Base-by-base conservation (phyloP, 2,113 vertebrate species). In the Brachyhypopomus occidentalis region DNA sequence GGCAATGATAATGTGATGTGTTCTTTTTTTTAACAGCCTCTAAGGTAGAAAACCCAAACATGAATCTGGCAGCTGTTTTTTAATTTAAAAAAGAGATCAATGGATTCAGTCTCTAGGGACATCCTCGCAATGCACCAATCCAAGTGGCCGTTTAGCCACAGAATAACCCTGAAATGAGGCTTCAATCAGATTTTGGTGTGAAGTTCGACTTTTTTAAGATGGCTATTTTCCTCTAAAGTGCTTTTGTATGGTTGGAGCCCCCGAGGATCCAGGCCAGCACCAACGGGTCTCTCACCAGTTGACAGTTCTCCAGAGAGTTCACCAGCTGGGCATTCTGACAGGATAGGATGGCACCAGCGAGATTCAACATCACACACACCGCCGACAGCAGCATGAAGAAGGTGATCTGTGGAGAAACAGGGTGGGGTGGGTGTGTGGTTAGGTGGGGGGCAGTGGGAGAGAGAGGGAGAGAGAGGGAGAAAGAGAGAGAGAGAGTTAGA, bases 311-410 rank as follows among this genome's bases (percentile, higher is more conserved):
- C 86, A 98, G 92, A 22, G 97, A 96, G 88, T 91, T 95, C 86
- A 99, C 97, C 70, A 99, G 94, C 92, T 99, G 97, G 89, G 97
- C 97, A 0, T 99, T 99, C 92, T 99, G 98, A 90, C 98, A 99
- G 87, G 98, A 99, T 38, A 99, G 95, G 83, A 99, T 99, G 81
- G 98, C 98, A 27, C 97, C 98, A 0, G 97, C 98, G 91, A 99
- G 91, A 90, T 98, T 99, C 87, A 99, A 93, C 96, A 99, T 98
- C 83, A 99, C 97, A 2, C 98, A 99, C 88, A 99, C 98, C 0
- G 97, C 97, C 2, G 97, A 99, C 78, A 99, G 93, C 89, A 99
- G 92, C 97, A 98, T 98, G 93, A 99, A 99, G 91, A 98, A 99
- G 45, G 97, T 98, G 85, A 99, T 98, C 98, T 98, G 94, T 41